Conservation (phyloP, 2,113 vertebrate species). For the Colius striatus region DNA sequence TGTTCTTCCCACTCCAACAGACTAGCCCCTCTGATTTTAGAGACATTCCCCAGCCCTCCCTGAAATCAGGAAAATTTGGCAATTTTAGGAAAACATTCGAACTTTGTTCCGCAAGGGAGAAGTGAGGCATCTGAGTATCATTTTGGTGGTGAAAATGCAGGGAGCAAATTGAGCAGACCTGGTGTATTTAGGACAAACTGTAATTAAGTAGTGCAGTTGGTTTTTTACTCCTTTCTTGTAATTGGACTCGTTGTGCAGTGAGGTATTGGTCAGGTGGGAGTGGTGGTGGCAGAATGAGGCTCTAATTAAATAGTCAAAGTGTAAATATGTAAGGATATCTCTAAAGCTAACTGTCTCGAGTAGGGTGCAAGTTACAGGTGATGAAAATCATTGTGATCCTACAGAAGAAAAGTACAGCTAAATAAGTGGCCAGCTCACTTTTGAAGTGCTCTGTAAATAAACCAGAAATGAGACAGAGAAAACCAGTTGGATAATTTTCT, state of each 20-base stretch:
- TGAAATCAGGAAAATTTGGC: neutral
- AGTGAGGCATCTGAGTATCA: neutral
- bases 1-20: neutral
- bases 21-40: neutral
- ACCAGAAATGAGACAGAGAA: neutral
- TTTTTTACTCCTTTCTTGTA: constrained; percentile 54
- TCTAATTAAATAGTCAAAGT: constrained; percentile 44
- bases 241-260: constrained; percentile 17
- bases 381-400: neutral
- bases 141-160: neutral
- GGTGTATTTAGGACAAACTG: neutral
- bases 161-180: neutral
- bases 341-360: neutral
- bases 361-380: neutral
- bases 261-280: constrained; percentile 54
- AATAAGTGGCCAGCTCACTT: neutral
- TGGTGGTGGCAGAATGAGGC: constrained; percentile 43
- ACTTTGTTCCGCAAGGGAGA: neutral
- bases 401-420: neutral
- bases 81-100: neutral
- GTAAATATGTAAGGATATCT: neutral
- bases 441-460: neutral
- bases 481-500: neutral
- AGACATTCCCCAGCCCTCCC: accelerated
- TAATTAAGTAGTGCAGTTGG: neutral